These are phyloP conservation scores for Hemichromis elongatus DNA, from an alignment of 2,113 vertebrate genomes.

Conservation along the genomic window DNA sequence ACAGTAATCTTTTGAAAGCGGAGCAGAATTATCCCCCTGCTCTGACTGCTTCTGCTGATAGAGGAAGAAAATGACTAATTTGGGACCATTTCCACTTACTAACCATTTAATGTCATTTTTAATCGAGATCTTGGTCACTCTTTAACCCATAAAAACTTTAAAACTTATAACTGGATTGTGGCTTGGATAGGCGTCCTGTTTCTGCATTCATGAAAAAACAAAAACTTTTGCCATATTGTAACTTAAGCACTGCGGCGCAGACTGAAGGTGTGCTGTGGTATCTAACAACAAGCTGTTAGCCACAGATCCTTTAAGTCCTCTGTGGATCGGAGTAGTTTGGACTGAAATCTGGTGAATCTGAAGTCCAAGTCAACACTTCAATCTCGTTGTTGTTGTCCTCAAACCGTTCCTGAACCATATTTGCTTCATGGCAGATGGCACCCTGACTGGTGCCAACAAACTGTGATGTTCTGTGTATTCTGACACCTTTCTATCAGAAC, in stretches of 20 bases:
- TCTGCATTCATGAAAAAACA: not conserved
- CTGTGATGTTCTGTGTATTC: not conserved
- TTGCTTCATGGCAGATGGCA: not conserved
- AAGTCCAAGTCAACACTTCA: not conserved
- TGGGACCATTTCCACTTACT: not conserved
- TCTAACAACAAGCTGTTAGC: not conserved
- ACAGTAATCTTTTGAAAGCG: slow-evolving; percentile 35
- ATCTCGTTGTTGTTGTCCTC: not conserved
- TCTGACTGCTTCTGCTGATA: slow-evolving; percentile 20
- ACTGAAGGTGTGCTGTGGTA: not conserved
- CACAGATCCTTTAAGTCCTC: not conserved
- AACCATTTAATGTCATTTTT: not conserved
- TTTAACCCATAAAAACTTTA: not conserved
- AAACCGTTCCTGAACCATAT: not conserved
- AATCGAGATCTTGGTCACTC: not conserved
- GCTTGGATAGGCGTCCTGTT: rapidly evolving
- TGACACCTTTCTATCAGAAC: not conserved
- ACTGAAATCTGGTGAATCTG: not conserved
- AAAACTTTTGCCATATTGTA: not conserved
- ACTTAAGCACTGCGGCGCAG: no score
- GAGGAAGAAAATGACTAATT: not conserved
- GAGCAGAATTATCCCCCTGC: not conserved
- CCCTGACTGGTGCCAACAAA: not conserved
- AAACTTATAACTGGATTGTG: not conserved
- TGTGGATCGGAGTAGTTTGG: not conserved